Conservation (phyloP, 2,113 vertebrate genomes). For the Otis tarda region DNA sequence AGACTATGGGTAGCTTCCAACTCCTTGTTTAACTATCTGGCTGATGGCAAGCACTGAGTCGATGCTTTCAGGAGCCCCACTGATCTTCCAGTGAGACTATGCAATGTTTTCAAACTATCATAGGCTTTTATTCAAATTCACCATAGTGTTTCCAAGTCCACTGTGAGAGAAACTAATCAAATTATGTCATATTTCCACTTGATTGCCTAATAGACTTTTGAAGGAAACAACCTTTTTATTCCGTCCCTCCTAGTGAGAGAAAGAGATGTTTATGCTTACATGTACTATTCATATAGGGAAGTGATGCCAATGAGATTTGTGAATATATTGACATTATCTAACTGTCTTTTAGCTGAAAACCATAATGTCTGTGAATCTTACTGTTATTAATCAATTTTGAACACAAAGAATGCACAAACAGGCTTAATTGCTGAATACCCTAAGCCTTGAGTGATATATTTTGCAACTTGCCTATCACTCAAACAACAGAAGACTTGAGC, state of each 20-base stretch:
- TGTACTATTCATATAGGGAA: not conserved
- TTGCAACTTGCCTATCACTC: constrained; percentile 56
- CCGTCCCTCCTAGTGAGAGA: not conserved
- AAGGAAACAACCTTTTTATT: constrained; percentile 11
- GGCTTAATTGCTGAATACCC: constrained; percentile 37
- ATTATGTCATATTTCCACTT: constrained; percentile 9
- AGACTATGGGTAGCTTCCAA: not conserved
- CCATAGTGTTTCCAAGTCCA: not conserved
- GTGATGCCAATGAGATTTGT: constrained; percentile 11
- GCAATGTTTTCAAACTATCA: not conserved
- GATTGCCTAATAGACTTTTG: not conserved
- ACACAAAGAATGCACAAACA: constrained; percentile 33
- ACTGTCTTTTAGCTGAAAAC: constrained; percentile 29
- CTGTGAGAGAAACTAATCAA: not conserved
- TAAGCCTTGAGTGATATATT: constrained; percentile 47
- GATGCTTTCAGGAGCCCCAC: not conserved
- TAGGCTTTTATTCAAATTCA: not conserved
- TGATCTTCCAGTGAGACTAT: not conserved
- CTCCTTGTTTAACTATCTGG: not conserved
- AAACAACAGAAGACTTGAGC: constrained; percentile 26
- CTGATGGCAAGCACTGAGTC: not conserved
- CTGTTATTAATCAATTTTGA: constrained; percentile 56
- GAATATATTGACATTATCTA: constrained; percentile 45
- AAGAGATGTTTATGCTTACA: not conserved
- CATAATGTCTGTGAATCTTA: constrained; percentile 1